Evolutionary conservation across 2,888 invertebrate species (phyloP).

Genomic region (Meiosimyza decipiens): DNA sequence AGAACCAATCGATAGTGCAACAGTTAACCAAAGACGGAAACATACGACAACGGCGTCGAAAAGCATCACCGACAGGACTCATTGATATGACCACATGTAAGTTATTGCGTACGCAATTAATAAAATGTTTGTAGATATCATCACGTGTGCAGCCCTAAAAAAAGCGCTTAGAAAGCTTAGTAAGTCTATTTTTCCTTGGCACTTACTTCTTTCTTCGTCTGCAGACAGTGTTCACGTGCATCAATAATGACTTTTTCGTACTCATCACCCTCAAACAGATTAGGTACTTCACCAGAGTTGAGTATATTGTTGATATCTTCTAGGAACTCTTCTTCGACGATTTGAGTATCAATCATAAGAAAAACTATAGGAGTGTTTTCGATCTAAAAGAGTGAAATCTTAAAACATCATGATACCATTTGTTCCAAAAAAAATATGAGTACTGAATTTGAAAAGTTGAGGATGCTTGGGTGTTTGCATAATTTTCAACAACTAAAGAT

Average conservation of each 20-base stretch:
- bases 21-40: slow-evolving; percentile 95
- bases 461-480: too few species aligned
- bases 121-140: slow-evolving; percentile 85
- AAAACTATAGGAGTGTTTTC: slow-evolving; percentile 81
- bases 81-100: slow-evolving; percentile 89
- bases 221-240: slow-evolving; percentile 78
- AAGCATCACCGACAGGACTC: slow-evolving; percentile 91
- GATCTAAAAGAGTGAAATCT: slow-evolving; percentile 50
- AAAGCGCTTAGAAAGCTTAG: background rate
- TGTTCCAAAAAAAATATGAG: background rate
- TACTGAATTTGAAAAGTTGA: too few species aligned
- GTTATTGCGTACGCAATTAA: slow-evolving; percentile 83
- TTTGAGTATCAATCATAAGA: slow-evolving; percentile 90
- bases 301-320: slow-evolving; percentile 93
- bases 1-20: slow-evolving; percentile 95
- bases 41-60: slow-evolving; percentile 89
- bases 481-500: too few species aligned
- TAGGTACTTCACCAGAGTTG: slow-evolving; percentile 93
- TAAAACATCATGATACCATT: background rate
- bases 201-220: slow-evolving; percentile 73
- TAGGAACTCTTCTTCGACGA: slow-evolving; percentile 88
- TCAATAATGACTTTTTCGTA: slow-evolving; percentile 85
- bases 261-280: slow-evolving; percentile 88
- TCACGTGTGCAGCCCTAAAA: slow-evolving; percentile 75
- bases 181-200: background rate